These are phyloP conservation scores for Conops quadrifasciatus DNA, from an alignment of 2,888 invertebrate genomes.

Conservation along the genomic window DNA sequence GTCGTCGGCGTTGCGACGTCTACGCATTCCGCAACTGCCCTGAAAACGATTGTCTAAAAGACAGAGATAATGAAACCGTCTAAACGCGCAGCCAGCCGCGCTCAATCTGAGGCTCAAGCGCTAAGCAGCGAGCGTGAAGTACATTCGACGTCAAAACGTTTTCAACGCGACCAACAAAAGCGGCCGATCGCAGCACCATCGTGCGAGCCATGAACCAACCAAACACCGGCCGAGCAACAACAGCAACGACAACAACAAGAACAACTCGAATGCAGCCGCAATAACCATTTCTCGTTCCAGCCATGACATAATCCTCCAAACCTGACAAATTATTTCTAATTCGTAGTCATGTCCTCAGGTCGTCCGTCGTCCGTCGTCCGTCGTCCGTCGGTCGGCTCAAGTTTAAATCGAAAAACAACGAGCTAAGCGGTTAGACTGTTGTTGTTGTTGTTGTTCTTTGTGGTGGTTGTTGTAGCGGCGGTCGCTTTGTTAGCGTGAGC, in stretches of 20 bases:
- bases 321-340: constrained; percentile 36
- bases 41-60: background rate
- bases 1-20: background rate
- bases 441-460: background rate
- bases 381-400: background rate
- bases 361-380: background rate
- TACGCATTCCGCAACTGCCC: background rate
- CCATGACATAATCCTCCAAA: constrained; percentile 35
- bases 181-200: constrained; percentile 20
- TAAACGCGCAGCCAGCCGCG: background rate
- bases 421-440: background rate
- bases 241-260: background rate
- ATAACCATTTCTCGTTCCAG: background rate
- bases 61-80: background rate
- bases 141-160: constrained; percentile 21
- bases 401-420: background rate
- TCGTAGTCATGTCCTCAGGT: constrained; percentile 33
- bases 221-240: background rate
- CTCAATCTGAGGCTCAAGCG: background rate
- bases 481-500: too few relatives aligned
- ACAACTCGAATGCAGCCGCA: background rate
- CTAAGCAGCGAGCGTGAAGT: constrained; percentile 1
- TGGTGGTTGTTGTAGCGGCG: background rate
- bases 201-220: background rate
- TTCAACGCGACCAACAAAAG: constrained; percentile 23